phyloP scores from a whole-genome alignment of 2,888 invertebrate genomes.

The Troides oblongomaculatus region DNA sequence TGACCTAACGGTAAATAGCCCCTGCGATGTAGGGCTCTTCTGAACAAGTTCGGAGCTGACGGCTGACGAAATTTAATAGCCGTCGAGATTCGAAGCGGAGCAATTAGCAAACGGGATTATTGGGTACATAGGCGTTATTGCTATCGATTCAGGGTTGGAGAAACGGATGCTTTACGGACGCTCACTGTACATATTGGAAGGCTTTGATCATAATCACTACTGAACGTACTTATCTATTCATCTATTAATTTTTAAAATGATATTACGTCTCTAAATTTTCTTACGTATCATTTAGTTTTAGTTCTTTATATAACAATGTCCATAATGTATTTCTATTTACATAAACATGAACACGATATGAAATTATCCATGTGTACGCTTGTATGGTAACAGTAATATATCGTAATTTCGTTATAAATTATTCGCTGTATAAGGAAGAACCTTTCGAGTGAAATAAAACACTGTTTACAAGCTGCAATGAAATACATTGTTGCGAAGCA shows the following conservation, averaged over 20 bases:
- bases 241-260: background rate
- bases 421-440: conserved; percentile 15
- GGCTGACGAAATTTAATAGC: conserved; percentile 56
- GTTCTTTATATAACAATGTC: background rate
- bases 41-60: conserved; percentile 34
- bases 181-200: background rate
- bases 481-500: conserved; percentile 18
- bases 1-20: conserved; percentile 32
- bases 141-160: background rate
- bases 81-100: conserved; percentile 48
- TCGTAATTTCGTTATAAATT: conserved; percentile 15
- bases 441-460: conserved; percentile 20
- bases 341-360: background rate
- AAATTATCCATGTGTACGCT: background rate
- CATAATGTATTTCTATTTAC: background rate
- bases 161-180: conserved; percentile 5
- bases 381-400: conserved; percentile 34
- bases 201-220: background rate
- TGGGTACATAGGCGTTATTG: conserved; percentile 41
- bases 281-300: background rate
- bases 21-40: conserved; percentile 31
- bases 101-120: conserved; percentile 55
- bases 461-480: conserved; percentile 19
- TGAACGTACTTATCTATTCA: background rate
- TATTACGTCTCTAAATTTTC: background rate